Conservation (phyloP, 1,140 invertebrate species). For the Bombus superbus region DNA sequence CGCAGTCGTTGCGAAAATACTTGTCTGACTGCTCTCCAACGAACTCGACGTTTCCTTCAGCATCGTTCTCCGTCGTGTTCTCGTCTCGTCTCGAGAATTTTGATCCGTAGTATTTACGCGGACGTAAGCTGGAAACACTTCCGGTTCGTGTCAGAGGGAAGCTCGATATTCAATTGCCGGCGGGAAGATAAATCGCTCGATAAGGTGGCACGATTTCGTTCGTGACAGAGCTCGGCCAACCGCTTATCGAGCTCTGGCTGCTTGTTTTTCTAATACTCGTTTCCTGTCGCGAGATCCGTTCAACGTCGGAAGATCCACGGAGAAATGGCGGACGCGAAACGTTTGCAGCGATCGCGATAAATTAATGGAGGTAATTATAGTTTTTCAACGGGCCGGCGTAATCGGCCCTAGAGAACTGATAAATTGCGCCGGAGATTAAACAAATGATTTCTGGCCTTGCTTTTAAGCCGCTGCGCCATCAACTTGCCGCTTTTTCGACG, state of each 20-base stretch:
- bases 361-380: constrained; percentile 2
- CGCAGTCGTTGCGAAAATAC: too few species aligned
- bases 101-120: not conserved
- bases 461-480: not conserved
- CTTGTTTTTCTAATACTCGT: constrained; percentile 25
- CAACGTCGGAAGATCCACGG: not conserved
- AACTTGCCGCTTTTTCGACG: not conserved
- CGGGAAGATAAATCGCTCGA: constrained; percentile 13
- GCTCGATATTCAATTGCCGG: constrained; percentile 13
- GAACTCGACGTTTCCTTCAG: too few species aligned
- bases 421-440: not conserved
- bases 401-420: not conserved
- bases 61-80: too few species aligned
- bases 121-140: not conserved
- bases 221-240: constrained; percentile 12
- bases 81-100: not conserved
- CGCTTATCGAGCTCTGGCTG: constrained; percentile 5
- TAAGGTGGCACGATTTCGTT: constrained; percentile 22
- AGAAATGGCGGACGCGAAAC: not conserved
- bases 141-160: not conserved
- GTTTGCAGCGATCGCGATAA: not conserved
- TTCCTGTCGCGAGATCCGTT: constrained; percentile 17
- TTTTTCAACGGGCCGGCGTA: not conserved
- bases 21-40: too few species aligned
- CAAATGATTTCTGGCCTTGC: not conserved